Percentiles rank a stretch among this genome's conserved stretches.
Conservation (phyloP, 2,888 invertebrate species). For the Coenonympha arcania region DNA sequence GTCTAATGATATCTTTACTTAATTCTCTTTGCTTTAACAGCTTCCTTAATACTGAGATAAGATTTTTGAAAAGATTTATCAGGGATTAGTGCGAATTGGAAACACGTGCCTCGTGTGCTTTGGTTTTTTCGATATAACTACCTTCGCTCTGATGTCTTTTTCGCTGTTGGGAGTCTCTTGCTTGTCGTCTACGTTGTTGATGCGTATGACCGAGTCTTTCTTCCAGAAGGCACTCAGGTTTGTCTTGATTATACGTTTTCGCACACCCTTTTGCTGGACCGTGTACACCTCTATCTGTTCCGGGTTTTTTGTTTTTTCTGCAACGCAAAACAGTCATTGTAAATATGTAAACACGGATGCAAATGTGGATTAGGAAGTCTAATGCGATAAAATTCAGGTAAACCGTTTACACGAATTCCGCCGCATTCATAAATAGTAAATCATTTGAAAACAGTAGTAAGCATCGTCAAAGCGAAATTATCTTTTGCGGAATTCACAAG, state of each 20-base stretch:
- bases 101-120: slow-evolving; percentile 39
- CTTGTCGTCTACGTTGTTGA: slow-evolving; percentile 82
- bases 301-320: slow-evolving; percentile 83
- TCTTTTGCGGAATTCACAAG: not conserved
- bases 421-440: slow-evolving; percentile 1
- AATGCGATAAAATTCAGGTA: slow-evolving; percentile 1
- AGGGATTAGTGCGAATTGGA: slow-evolving; percentile 49
- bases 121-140: slow-evolving; percentile 42
- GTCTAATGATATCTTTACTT: slow-evolving; percentile 9
- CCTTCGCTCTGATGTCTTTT: slow-evolving; percentile 80
- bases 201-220: slow-evolving; percentile 78
- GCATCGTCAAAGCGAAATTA: not conserved
- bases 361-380: slow-evolving; percentile 6
- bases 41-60: slow-evolving; percentile 14
- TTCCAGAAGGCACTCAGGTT: slow-evolving; percentile 80
- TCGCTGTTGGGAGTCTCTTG: slow-evolving; percentile 78
- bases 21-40: slow-evolving; percentile 1
- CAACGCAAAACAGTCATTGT: slow-evolving; percentile 27
- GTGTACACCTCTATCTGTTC: slow-evolving; percentile 81
- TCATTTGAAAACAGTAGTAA: not conserved
- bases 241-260: slow-evolving; percentile 76
- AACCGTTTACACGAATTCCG: not conserved
- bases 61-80: slow-evolving; percentile 7
- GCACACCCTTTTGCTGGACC: slow-evolving; percentile 73
- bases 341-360: not conserved